These are phyloP conservation scores for Capitulum mitella DNA, from an alignment of 2,888 invertebrate genomes.

Conservation along the genomic window DNA sequence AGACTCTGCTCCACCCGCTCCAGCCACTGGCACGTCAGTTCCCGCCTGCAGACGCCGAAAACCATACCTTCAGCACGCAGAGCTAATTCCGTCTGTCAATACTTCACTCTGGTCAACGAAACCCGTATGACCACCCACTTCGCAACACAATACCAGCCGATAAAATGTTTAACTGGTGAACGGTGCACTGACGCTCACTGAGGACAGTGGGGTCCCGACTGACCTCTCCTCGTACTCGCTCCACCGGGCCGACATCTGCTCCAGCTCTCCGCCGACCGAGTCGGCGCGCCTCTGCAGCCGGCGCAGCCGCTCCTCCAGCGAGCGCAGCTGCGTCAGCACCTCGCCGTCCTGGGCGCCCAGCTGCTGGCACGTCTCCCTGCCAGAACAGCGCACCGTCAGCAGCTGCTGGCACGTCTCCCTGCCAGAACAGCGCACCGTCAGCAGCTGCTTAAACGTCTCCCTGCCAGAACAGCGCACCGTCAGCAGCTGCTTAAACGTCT, in stretches of 20 bases:
- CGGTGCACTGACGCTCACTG: too few relatives aligned
- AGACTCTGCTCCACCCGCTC: conserved; percentile 51
- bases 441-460: conserved; percentile 1
- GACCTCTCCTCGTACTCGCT: conserved; percentile 68
- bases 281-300: conserved; percentile 62
- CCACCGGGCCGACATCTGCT: conserved; percentile 87
- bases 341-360: conserved; percentile 11
- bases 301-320: conserved; percentile 68
- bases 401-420: conserved; percentile 10
- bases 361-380: conserved; percentile 6
- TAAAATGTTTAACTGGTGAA: too few relatives aligned
- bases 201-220: too few relatives aligned
- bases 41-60: background rate
- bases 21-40: conserved; percentile 79
- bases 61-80: too few relatives aligned
- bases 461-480: background rate
- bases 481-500: background rate
- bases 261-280: conserved; percentile 61
- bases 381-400: background rate
- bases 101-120: too few relatives aligned
- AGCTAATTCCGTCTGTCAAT: too few relatives aligned
- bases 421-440: background rate
- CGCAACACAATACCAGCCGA: too few relatives aligned
- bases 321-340: conserved; percentile 46
- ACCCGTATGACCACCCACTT: too few relatives aligned